Percentiles rank a stretch among this genome's conserved stretches.
Conservation (phyloP, 2,888 invertebrate genomes). For the Girardia tigrina region DNA sequence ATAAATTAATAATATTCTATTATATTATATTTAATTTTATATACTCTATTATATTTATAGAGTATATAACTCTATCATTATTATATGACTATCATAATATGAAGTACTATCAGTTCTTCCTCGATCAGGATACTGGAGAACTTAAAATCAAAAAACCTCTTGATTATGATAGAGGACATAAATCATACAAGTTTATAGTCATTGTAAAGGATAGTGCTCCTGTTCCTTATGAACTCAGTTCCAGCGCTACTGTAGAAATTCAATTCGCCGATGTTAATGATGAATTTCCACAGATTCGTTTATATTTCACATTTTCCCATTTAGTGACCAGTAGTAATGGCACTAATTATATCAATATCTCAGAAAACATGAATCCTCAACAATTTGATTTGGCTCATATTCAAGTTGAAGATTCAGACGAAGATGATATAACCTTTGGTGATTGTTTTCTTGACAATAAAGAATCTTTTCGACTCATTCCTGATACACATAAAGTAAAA, state of each 20-base stretch:
- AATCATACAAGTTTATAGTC: neutral
- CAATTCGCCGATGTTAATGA: slow-evolving; percentile 9
- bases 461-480: too few species aligned
- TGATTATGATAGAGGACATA: neutral
- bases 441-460: too few species aligned
- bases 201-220: neutral
- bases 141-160: slow-evolving; percentile 3
- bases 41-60: too few species aligned
- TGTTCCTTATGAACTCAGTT: neutral
- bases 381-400: too few species aligned
- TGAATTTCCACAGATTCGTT: neutral
- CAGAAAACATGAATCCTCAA: too few species aligned
- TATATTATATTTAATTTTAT: too few species aligned
- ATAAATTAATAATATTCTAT: too few species aligned
- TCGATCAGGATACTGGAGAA: neutral
- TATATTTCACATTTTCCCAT: neutral
- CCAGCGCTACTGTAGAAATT: neutral
- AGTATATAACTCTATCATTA: too few species aligned
- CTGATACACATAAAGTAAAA: neutral
- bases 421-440: too few species aligned
- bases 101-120: neutral
- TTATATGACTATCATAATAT: too few species aligned
- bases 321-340: neutral
- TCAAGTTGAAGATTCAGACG: too few species aligned
- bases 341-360: neutral